Conservation (phyloP, 2,797 vertebrate genomes). For the Poliocrania exsul region DNA sequence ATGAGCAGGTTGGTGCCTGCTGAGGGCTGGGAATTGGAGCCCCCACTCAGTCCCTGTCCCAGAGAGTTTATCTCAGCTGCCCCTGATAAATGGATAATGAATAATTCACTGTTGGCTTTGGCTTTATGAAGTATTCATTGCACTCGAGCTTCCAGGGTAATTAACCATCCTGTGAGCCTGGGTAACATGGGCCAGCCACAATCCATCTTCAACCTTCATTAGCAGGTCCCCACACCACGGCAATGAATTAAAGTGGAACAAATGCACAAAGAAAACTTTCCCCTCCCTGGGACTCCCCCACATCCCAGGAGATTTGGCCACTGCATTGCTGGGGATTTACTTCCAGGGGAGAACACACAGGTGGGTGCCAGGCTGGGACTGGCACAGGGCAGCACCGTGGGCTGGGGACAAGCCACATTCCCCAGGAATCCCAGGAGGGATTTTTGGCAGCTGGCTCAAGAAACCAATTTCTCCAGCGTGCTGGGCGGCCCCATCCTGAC, state of each 20-base stretch:
- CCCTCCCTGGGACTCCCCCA: not conserved
- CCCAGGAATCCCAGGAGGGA: accelerated
- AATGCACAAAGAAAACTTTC: not conserved
- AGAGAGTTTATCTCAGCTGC: not conserved
- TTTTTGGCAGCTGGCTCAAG: not conserved
- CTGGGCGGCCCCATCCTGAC: not conserved
- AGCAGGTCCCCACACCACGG: not conserved
- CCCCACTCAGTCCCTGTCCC: not conserved
- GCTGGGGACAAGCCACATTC: not conserved
- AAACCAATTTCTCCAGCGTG: accelerated
- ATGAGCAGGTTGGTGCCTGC: not conserved
- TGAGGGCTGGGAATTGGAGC: not conserved
- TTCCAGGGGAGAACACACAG: accelerated
- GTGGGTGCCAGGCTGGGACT: not conserved
- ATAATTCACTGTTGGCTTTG: conserved; percentile 44
- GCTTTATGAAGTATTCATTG: conserved; percentile 59
- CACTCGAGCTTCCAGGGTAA: conserved; percentile 13
- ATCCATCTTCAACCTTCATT: conserved; percentile 36
- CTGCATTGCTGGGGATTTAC: accelerated
- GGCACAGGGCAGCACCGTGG: accelerated
- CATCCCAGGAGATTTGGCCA: accelerated
- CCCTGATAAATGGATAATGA: conserved; percentile 38
- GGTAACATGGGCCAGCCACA: not conserved
- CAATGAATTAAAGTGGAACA: not conserved
- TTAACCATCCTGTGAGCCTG: not conserved